Conservation (phyloP, 2,113 vertebrate genomes). For the Symphodus melops region DNA sequence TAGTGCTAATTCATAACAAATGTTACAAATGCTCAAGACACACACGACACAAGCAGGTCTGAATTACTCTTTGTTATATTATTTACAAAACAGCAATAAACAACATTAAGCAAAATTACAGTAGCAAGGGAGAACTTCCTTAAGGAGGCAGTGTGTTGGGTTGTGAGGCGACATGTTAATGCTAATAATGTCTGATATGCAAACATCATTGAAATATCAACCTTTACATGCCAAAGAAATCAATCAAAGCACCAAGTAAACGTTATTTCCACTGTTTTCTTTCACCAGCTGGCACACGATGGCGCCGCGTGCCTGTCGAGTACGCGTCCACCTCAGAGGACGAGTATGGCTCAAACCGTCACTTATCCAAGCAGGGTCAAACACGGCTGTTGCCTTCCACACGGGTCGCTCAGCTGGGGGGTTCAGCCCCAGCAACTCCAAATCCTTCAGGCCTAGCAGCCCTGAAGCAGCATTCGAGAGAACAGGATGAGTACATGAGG, state of each 20-base stretch:
- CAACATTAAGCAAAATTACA: too few species aligned
- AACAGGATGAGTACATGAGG: slow-evolving; percentile 97
- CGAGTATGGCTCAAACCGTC: slow-evolving; percentile 97
- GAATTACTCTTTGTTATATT: too few species aligned
- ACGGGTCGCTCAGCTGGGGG: slow-evolving; percentile 89
- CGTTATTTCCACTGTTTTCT: not conserved
- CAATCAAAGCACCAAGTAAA: not conserved
- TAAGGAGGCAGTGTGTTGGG: too few species aligned
- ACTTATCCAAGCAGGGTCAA: slow-evolving; percentile 90
- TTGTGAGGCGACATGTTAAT: too few species aligned
- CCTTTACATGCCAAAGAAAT: not conserved
- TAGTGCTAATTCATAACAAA: too few species aligned
- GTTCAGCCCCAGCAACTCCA: slow-evolving; percentile 82
- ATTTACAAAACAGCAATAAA: too few species aligned
- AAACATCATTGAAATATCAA: too few species aligned
- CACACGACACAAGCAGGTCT: too few species aligned
- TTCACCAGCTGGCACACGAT: slow-evolving; percentile 84
- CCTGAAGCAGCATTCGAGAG: slow-evolving; percentile 90
- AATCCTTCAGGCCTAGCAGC: slow-evolving; percentile 76
- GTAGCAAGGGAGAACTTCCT: too few species aligned
- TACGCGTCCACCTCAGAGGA: slow-evolving; percentile 99
- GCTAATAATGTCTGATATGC: too few species aligned
- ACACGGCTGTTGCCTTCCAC: slow-evolving; percentile 88
- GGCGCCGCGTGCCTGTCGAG: slow-evolving; percentile 95
- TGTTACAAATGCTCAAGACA: too few species aligned